These are phyloP conservation scores for Tolmerus cingulatus DNA, from an alignment of 2,888 invertebrate species.

Conservation along the genomic window DNA sequence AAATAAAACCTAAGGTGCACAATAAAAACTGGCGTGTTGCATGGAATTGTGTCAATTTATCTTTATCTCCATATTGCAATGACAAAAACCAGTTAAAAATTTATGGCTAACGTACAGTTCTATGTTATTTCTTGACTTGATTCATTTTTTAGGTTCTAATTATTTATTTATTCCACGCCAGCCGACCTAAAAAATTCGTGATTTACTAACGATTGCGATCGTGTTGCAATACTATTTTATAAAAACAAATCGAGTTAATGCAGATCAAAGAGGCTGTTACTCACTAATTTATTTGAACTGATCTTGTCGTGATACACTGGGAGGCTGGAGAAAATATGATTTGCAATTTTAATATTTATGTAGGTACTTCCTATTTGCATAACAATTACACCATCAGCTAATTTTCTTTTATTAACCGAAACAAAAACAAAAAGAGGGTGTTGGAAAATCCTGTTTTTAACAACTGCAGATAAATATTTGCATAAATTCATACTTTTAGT, in stretches of 20 bases:
- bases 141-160: background rate
- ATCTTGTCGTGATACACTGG: background rate
- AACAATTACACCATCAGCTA: background rate
- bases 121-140: background rate
- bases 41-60: too few species aligned
- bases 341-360: background rate
- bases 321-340: background rate
- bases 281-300: too few species aligned
- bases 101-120: too few species aligned
- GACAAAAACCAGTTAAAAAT: background rate
- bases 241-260: background rate
- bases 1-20: too few species aligned
- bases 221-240: too few species aligned
- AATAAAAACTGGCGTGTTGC: too few species aligned
- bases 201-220: background rate
- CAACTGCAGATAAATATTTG: background rate
- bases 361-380: background rate
- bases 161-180: background rate
- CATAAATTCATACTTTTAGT: background rate
- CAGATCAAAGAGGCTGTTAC: background rate
- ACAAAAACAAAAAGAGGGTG: background rate
- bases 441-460: background rate
- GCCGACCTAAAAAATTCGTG: background rate
- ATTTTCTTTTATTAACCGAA: background rate
- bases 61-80: background rate